A percentile compares a stretch with the other conserved stretches of the same genome.
Evolutionary conservation across 2,113 vertebrate species (phyloP).

Genomic region (Podilymbus podiceps): DNA sequence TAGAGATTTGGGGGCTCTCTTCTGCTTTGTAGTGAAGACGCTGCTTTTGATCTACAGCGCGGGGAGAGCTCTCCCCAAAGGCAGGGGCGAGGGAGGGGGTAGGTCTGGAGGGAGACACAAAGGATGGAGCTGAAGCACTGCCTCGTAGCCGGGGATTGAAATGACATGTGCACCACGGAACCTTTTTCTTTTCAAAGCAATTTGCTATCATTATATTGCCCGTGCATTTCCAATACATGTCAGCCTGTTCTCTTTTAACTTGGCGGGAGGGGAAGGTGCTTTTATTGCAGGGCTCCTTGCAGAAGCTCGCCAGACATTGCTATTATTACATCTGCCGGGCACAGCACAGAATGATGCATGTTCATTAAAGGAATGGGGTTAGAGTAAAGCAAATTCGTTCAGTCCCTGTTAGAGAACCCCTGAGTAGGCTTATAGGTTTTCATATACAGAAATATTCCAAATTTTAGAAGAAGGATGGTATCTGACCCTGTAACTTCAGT

Average conservation of each 20-base stretch:
- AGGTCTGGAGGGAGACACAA: conserved; percentile 31
- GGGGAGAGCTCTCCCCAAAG: conserved; percentile 4
- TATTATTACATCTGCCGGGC: conserved; percentile 40
- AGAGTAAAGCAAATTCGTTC: not conserved
- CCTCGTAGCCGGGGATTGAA: conserved; percentile 28
- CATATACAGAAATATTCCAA: not conserved
- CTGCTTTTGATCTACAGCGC: not conserved
- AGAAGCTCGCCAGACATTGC: conserved; percentile 37
- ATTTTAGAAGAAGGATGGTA: not conserved
- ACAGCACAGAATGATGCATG: conserved; percentile 22
- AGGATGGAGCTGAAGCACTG: conserved; percentile 55
- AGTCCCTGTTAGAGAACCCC: not conserved
- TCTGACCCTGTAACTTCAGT: not conserved
- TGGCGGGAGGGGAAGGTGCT: conserved; percentile 62
- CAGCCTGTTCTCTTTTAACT: conserved; percentile 71
- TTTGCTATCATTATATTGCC: conserved; percentile 73
- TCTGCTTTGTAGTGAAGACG: not conserved
- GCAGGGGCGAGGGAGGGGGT: not conserved
- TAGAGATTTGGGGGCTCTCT: not conserved
- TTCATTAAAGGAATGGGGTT: conserved; percentile 53
- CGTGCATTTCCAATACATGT: conserved; percentile 70
- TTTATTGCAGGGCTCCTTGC: conserved; percentile 56
- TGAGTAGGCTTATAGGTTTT: not conserved
- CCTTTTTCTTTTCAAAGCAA: conserved; percentile 67
- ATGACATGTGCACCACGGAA: conserved; percentile 42